Base-by-base conservation (phyloP, 2,797 vertebrate species). In the Sebastiscus tertius region DNA sequence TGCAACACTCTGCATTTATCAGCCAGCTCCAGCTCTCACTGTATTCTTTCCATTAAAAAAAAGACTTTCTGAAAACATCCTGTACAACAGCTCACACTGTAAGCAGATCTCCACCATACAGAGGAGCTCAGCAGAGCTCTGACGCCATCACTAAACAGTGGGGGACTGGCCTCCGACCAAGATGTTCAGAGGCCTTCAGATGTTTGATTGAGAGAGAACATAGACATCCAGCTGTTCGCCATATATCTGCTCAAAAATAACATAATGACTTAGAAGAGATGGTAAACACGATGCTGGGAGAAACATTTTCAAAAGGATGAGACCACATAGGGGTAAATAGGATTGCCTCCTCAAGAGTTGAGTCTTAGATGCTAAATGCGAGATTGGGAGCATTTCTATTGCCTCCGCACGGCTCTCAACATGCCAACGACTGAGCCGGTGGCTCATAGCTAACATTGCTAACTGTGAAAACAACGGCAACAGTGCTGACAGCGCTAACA, bases 1-100 rank as follows among this genome's bases (percentile, higher is more conserved):
- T 75, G 79, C 83, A 89, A 91, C 72, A 58, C 70, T 78, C 77
- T 79, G 81, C 83, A 67, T 89, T 85, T 71, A 87, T 74, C 70
- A 90, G 83, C 42, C 63, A 71, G 84, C 72, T 36, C 72, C 84
- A 83, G 82, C 76, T 83, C 76, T 83, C 74, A 55, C 46, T 2
- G 49, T 58, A 49, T 72, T 66, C 59, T 82, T 83, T 77, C 77
- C 58, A 72, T 80, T 74, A 36, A 83, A 82, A 55, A 83, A 82
- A 59, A 49, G 39, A 54, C n/a, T 72, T 78, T 82, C 54, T 82
- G 36, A 39, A 77, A 89, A 78, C 72, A 71, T 27, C 72, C 65
- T 65, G 75, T 46, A 58, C 58, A 70, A 8, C 75, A 54, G 68
- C 77, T 74, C 52, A 54, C 46, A 39, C 64, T 65, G 74, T 56